Evolutionary conservation across 2,888 invertebrate species (phyloP).

Genomic region (Bombylius major): DNA sequence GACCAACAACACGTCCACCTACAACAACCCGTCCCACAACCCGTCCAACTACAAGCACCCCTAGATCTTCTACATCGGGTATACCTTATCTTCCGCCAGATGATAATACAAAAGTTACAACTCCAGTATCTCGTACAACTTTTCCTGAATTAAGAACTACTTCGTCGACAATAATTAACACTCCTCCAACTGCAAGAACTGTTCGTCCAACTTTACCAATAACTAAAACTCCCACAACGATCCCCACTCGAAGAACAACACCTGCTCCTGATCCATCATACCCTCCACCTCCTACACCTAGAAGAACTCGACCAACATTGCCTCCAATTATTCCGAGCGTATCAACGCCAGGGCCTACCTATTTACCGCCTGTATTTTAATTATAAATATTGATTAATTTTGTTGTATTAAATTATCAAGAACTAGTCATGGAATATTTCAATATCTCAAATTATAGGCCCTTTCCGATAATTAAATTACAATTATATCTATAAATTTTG

Average conservation of each 20-base stretch:
- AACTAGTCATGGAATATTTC: no score
- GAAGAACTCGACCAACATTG: not conserved
- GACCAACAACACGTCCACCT: no score
- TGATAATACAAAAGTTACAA: slow-evolving; percentile 21
- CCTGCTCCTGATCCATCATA: not conserved
- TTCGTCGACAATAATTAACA: not conserved
- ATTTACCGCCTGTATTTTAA: not conserved
- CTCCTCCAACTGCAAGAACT: slow-evolving; percentile 13
- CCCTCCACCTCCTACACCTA: not conserved
- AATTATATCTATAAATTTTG: no score
- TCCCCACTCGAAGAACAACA: not conserved
- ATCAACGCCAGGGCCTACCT: slow-evolving; percentile 4
- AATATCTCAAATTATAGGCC: no score
- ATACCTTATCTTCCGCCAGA: no score
- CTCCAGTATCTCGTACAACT: slow-evolving; percentile 4
- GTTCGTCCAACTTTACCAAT: slow-evolving; percentile 10
- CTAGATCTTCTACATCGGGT: no score
- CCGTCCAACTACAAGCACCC: no score
- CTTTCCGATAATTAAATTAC: no score
- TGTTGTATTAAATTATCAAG: no score
- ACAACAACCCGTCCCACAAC: no score
- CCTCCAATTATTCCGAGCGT: not conserved
- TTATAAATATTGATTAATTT: no score
- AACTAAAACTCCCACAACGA: slow-evolving; percentile 5
- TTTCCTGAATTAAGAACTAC: no score